These are phyloP conservation scores for Cotesia vestalis DNA, from an alignment of 1,140 invertebrate species.

Conservation along the genomic window DNA sequence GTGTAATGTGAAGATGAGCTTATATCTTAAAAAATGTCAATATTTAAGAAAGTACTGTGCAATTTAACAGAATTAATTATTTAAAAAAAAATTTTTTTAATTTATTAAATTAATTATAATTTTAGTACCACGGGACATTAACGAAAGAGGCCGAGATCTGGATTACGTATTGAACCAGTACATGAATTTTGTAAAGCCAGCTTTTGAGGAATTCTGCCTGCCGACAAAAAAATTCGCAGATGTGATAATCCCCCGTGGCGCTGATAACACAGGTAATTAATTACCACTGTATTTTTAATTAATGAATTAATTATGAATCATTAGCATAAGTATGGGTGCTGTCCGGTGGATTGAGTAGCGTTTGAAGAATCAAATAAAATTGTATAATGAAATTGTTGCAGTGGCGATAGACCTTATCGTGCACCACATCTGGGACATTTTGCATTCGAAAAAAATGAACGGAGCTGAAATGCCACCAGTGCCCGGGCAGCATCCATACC, in stretches of 20 bases:
- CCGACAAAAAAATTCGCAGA: constrained; percentile 99
- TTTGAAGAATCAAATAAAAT: constrained; percentile 40
- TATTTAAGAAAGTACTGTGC: no score
- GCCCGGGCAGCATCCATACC: constrained; percentile 65
- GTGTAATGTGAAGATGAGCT: no score
- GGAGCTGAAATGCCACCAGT: constrained; percentile 59
- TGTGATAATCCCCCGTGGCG: constrained; percentile 97
- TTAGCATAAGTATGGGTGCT: constrained; percentile 51
- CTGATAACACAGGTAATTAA: constrained; percentile 90
- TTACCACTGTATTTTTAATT: constrained; percentile 26
- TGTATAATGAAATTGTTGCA: constrained; percentile 71
- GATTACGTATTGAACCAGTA: constrained; percentile 96
- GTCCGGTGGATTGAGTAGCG: constrained; percentile 52
- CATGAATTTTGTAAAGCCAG: constrained; percentile 97
- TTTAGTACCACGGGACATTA: constrained; percentile 91
- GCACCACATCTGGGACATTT: constrained; percentile 96
- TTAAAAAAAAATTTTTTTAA: no score
- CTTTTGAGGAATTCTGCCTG: constrained; percentile 99
- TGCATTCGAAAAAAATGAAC: constrained; percentile 72
- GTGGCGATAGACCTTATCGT: constrained; percentile 99
- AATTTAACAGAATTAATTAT: constrained; percentile 11
- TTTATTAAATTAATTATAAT: neutral
- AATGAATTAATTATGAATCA: constrained; percentile 2
- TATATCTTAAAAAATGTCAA: no score
- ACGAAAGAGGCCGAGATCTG: constrained; percentile 91